These are phyloP conservation scores for Philopotamus ludificatus DNA, from an alignment of 1,140 invertebrate species.

Conservation along the genomic window DNA sequence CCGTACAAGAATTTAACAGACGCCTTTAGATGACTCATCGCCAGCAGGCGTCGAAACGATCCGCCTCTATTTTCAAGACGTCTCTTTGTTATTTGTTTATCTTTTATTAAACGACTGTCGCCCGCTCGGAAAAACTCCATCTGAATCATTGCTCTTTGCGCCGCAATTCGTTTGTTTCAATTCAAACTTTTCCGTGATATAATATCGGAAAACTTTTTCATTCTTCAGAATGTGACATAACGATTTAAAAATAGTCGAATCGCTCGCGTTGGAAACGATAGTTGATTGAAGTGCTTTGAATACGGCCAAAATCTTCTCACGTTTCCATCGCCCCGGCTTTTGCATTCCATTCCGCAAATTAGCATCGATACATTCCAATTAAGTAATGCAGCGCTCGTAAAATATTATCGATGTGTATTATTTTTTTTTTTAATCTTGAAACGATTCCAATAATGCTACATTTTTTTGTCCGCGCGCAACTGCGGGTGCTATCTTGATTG, in stretches of 20 bases:
- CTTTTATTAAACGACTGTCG: not conserved
- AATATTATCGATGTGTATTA: too few relatives aligned
- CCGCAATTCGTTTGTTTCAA: not conserved
- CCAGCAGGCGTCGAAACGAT: not conserved
- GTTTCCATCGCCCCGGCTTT: conserved; percentile 2
- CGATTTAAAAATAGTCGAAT: not conserved
- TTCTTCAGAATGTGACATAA: too few relatives aligned
- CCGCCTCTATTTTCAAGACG: too few relatives aligned
- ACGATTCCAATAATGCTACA: too few relatives aligned
- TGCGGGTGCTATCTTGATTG: too few relatives aligned
- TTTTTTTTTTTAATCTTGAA: too few relatives aligned
- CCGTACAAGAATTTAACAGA: not conserved
- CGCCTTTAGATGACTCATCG: conserved; percentile 6
- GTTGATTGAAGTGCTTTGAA: conserved; percentile 15
- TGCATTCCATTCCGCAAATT: too few relatives aligned
- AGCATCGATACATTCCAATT: too few relatives aligned
- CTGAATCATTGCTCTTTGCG: not conserved
- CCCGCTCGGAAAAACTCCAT: not conserved
- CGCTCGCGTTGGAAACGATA: not conserved
- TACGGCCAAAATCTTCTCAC: conserved; percentile 14
- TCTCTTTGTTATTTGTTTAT: too few relatives aligned
- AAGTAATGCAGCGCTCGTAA: too few relatives aligned
- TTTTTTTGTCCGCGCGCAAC: too few relatives aligned
- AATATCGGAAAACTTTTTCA: too few relatives aligned
- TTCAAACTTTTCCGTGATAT: not conserved